phyloP scores from a whole-genome alignment of 2,113 vertebrate species.

The Lichenostomus cassidix region DNA sequence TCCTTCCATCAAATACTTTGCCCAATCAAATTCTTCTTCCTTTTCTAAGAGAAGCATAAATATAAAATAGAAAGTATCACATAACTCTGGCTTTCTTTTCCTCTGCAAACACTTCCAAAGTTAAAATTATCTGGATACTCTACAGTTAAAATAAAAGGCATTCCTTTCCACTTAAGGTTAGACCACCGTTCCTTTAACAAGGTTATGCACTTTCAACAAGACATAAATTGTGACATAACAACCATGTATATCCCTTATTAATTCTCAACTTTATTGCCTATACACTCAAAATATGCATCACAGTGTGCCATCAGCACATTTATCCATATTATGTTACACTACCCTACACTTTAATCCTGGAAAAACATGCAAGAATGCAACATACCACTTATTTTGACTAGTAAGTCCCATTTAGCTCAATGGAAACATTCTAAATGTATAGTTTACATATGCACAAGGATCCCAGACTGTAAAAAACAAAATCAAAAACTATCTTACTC shows the following conservation, averaged over 20 bases:
- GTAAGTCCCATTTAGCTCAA: neutral
- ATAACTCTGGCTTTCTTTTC: neutral
- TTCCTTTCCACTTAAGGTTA: neutral
- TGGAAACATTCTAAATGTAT: neutral
- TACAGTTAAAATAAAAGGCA: neutral
- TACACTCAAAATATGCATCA: neutral
- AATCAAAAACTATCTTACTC: neutral
- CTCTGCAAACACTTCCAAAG: neutral
- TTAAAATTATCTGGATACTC: neutral
- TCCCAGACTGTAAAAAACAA: slow-evolving; percentile 8
- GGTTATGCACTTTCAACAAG: neutral
- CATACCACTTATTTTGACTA: neutral
- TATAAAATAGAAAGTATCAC: neutral
- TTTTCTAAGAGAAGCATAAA: slow-evolving; percentile 74
- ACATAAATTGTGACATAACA: neutral
- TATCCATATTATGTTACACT: neutral
- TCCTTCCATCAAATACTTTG: slow-evolving; percentile 90
- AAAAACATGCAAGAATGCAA: slow-evolving; percentile 46
- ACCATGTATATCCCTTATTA: neutral
- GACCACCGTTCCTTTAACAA: neutral
- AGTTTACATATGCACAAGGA: neutral
- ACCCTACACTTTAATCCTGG: neutral
- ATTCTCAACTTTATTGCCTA: neutral
- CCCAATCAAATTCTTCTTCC: slow-evolving; percentile 92
- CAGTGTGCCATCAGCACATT: neutral